phyloP scores from a whole-genome alignment of 2,888 invertebrate genomes.

The Sphaerophoria rueppellii region DNA sequence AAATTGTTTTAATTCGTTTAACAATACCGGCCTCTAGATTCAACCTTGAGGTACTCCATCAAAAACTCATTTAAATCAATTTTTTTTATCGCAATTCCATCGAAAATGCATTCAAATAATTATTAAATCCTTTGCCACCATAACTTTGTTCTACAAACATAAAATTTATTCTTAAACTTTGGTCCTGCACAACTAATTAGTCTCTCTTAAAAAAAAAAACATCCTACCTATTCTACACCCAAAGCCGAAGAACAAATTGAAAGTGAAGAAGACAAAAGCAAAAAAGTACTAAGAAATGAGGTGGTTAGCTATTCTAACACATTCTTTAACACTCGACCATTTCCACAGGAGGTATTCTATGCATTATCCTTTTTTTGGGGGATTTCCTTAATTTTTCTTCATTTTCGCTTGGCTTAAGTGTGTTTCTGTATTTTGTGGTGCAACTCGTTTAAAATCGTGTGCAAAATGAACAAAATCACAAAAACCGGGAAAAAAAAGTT shows the following conservation, averaged over 20 bases:
- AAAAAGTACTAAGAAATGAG: conserved; percentile 54
- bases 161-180: conserved; percentile 56
- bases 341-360: conserved; percentile 46
- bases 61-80: conserved; percentile 18
- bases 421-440: conserved; percentile 54
- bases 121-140: conserved; percentile 13
- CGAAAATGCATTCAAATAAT: conserved; percentile 49
- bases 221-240: conserved; percentile 54
- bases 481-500: background rate
- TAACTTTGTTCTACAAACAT: conserved; percentile 17
- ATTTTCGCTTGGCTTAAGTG: conserved; percentile 6
- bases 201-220: background rate
- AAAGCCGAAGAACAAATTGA: conserved; percentile 59
- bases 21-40: background rate
- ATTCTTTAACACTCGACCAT: conserved; percentile 69
- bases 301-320: conserved; percentile 69
- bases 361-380: conserved; percentile 60
- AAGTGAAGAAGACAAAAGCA: conserved; percentile 45
- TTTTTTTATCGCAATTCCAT: conserved; percentile 38
- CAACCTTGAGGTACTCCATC: background rate
- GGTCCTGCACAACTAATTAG: conserved; percentile 54
- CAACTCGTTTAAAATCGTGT: conserved; percentile 63
- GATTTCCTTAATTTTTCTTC: conserved; percentile 38
- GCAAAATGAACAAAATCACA: conserved; percentile 34
- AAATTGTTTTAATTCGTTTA: too few species aligned